Evolutionary conservation across 2,113 vertebrate species (phyloP).

Genomic region (Gulo gulo): DNA sequence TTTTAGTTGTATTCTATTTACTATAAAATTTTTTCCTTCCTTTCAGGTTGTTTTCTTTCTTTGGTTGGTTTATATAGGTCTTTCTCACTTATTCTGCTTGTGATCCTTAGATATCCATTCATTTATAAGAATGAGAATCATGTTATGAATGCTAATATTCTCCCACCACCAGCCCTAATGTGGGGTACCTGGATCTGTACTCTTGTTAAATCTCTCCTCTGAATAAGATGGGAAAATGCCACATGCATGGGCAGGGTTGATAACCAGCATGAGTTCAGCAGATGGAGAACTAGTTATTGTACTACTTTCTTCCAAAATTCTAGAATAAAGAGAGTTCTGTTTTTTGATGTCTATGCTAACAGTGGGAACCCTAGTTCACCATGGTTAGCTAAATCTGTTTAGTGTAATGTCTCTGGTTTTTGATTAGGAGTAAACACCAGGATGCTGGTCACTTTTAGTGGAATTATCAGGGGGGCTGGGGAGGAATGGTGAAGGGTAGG

Average conservation of each 20-base stretch:
- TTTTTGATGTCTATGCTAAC: background rate
- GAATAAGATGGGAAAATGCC: background rate
- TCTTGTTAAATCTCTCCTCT: background rate
- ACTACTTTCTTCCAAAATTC: background rate
- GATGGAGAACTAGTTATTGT: background rate
- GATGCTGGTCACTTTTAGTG: background rate
- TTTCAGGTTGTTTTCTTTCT: background rate
- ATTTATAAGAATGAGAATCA: background rate
- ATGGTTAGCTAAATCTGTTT: background rate
- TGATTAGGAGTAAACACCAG: background rate
- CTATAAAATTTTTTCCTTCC: background rate
- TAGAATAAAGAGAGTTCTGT: background rate
- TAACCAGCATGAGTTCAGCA: background rate
- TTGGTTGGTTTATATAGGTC: background rate
- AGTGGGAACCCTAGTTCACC: background rate
- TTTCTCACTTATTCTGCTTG: background rate
- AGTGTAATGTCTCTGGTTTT: background rate
- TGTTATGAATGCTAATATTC: background rate
- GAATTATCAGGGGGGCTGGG: background rate
- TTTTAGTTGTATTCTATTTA: background rate
- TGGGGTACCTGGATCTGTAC: background rate
- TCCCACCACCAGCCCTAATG: background rate
- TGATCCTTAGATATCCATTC: background rate
- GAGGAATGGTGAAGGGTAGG: background rate
- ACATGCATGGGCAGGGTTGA: rapidly evolving